Evolutionary conservation across 2,888 invertebrate species (phyloP), one percentile per base, ranked within the genome.

Genomic region (Leptinotarsa rubiginosa): DNA sequence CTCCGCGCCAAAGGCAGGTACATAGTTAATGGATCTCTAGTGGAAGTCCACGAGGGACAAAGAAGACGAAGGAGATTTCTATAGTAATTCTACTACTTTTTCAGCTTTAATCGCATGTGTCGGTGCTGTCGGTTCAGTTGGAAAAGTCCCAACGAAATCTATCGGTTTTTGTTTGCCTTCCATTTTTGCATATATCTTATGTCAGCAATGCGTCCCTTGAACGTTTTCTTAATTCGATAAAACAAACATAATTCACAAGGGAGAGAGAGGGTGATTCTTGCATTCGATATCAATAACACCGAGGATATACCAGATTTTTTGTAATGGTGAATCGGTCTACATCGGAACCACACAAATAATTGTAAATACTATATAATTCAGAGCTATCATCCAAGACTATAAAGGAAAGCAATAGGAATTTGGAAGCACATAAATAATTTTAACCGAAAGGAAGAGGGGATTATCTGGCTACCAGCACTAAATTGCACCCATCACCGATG

Each of bases 1-100:
- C 80, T 83, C 80, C 79, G 80, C 65, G 77, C 77, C 72, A n/a
- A 47, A 65, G 73, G 78, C 69, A 76, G 74, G 80, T 81, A 82
- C 82, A 82, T 83, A 82, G 84, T 84, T 84, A 83, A 84, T 83
- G 83, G 83, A 81, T 80, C 78, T 79, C 75, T 72, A 75, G 75
- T 74, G 75, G 72, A 72, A 59, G 68, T 72, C 73, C 56, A 70
- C 72, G 69, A 70, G 69, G 72, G 70, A 75, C 73, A 73, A 74
- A 69, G 75, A 65, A 72, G 69, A 65, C 70, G 65, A 50, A 69
- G 65, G 67, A 70, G 31, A 62, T 41, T 62, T 62, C 62, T 31
- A n/a, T 31, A 62, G 62, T 62, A 41, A 41, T 31, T 62, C 31
- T n/a, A 62, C 41, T 25, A n/a, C 41, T 62, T 25, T 62, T 62